These are phyloP conservation scores for Euthynnus affinis DNA, from an alignment of 2,797 vertebrate genomes.

Conservation along the genomic window DNA sequence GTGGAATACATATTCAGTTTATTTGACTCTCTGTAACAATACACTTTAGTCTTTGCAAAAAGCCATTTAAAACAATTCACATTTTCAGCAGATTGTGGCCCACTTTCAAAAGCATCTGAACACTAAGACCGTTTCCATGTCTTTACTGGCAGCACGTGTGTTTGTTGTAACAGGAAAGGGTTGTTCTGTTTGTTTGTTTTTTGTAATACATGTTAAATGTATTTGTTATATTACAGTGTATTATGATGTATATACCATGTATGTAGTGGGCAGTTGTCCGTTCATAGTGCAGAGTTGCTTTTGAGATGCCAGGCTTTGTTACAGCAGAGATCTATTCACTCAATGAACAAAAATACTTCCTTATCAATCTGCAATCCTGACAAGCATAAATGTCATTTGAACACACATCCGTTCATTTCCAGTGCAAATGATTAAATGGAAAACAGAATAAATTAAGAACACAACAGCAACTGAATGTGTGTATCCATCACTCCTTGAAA, in stretches of 20 bases:
- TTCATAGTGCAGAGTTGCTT: slow-evolving; percentile 60
- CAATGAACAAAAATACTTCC: slow-evolving; percentile 71
- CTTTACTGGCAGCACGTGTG: slow-evolving; percentile 6
- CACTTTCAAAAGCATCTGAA: slow-evolving; percentile 66
- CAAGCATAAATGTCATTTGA: slow-evolving; percentile 71
- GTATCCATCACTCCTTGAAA: slow-evolving; percentile 75
- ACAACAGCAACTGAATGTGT: slow-evolving; percentile 75
- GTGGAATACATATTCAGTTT: slow-evolving; percentile 64
- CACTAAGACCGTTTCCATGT: slow-evolving; percentile 40
- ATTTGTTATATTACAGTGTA: background rate
- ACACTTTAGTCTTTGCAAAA: slow-evolving; percentile 75
- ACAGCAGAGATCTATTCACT: slow-evolving; percentile 69
- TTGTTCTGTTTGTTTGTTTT: background rate
- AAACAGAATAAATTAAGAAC: slow-evolving; percentile 78
- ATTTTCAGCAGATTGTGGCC: slow-evolving; percentile 57
- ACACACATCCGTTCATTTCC: slow-evolving; percentile 82
- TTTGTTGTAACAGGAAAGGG: background rate
- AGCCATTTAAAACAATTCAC: slow-evolving; percentile 66
- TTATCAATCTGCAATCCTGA: slow-evolving; percentile 74
- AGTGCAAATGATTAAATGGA: slow-evolving; percentile 83
- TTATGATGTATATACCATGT: background rate
- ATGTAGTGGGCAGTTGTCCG: background rate
- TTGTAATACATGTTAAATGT: background rate
- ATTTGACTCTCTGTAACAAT: slow-evolving; percentile 70
- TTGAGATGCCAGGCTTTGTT: slow-evolving; percentile 62